Conservation (phyloP, 2,113 vertebrate genomes). For the Macrotis lagotis region DNA sequence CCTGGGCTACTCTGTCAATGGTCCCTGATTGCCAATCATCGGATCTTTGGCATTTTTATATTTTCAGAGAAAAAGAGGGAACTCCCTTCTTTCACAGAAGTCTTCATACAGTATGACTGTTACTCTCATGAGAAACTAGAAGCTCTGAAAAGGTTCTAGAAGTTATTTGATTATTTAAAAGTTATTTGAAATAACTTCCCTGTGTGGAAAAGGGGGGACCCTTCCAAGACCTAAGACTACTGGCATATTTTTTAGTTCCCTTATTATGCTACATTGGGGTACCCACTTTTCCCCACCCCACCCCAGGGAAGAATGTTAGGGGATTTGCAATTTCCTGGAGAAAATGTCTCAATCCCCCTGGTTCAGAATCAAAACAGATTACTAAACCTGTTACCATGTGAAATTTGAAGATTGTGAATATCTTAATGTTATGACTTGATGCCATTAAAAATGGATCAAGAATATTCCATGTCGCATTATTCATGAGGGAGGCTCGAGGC, state of each 20-base stretch:
- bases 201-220: background rate
- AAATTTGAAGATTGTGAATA: conserved; percentile 87
- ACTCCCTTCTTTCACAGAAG: background rate
- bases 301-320: background rate
- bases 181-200: conserved; percentile 45
- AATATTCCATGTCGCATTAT: conserved; percentile 89
- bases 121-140: conserved; percentile 53
- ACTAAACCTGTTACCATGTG: conserved; percentile 75
- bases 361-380: conserved; percentile 85
- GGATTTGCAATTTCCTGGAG: conserved; percentile 1
- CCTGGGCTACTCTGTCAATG: background rate
- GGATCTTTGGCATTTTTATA: background rate
- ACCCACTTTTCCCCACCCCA: background rate
- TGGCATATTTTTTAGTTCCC: conserved; percentile 19
- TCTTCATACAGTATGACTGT: background rate
- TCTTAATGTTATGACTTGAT: conserved; percentile 84
- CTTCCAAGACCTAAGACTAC: background rate
- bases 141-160: conserved; percentile 18
- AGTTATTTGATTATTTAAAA: too few relatives aligned
- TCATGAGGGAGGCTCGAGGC: conserved; percentile 86
- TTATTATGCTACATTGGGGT: background rate
- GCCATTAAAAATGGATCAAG: conserved; percentile 89
- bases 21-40: background rate
- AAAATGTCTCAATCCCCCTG: conserved; percentile 48
- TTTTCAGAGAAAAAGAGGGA: conserved; percentile 12